Evolutionary conservation across 2,888 invertebrate genomes (phyloP).

Genomic region (Hemaris fuciformis): DNA sequence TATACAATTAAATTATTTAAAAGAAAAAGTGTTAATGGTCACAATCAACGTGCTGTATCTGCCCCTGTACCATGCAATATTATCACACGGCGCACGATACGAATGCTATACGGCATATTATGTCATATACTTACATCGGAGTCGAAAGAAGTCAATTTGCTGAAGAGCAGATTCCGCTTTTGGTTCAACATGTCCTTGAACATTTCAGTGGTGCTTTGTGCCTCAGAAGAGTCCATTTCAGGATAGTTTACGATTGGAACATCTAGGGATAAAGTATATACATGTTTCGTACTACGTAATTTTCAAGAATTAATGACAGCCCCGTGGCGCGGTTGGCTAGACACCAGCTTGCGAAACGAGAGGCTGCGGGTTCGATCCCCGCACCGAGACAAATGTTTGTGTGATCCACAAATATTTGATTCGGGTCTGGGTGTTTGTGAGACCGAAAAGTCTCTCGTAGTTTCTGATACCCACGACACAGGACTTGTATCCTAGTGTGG

Average conservation of each 20-base stretch:
- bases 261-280: constrained; percentile 42
- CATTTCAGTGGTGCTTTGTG: constrained; percentile 93
- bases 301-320: too few species aligned
- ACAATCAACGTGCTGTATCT: neutral
- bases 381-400: too few species aligned
- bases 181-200: constrained; percentile 96
- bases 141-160: constrained; percentile 93
- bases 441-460: too few species aligned
- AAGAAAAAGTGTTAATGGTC: neutral
- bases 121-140: constrained; percentile 89
- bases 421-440: too few species aligned
- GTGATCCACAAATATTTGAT: too few species aligned
- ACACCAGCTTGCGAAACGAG: too few species aligned
- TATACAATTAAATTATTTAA: too few species aligned
- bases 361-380: too few species aligned
- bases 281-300: too few species aligned
- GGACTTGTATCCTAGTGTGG: too few species aligned
- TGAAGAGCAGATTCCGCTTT: constrained; percentile 92
- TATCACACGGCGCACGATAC: constrained; percentile 32
- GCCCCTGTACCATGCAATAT: constrained; percentile 51
- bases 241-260: constrained; percentile 82
- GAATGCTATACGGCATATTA: constrained; percentile 5
- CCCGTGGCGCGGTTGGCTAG: too few species aligned
- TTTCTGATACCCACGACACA: too few species aligned
- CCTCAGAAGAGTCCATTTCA: constrained; percentile 85